A percentile compares a stretch with the other conserved stretches of the same genome.
Evolutionary conservation across 2,888 invertebrate species (phyloP).

Genomic region (Ennomos erosarius): DNA sequence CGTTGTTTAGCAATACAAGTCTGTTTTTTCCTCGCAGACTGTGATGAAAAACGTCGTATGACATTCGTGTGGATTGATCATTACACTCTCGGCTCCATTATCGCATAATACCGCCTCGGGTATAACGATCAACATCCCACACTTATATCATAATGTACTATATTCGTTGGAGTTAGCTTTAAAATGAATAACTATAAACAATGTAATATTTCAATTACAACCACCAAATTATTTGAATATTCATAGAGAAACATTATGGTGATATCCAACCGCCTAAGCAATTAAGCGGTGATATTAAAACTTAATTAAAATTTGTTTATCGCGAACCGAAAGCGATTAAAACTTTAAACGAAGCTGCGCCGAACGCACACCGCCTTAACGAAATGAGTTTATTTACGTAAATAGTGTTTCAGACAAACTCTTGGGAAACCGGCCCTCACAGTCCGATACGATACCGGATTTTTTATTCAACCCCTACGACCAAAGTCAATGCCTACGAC

Average conservation of each 20-base stretch:
- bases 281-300: slow-evolving; percentile 85
- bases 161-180: too few relatives aligned
- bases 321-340: slow-evolving; percentile 83
- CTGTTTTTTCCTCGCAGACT: too few relatives aligned
- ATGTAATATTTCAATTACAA: slow-evolving; percentile 25
- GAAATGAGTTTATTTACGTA: slow-evolving; percentile 78
- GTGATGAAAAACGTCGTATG: too few relatives aligned
- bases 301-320: slow-evolving; percentile 85
- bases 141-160: too few relatives aligned
- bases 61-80: too few relatives aligned
- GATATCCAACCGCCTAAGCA: slow-evolving; percentile 76
- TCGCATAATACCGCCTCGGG: too few relatives aligned
- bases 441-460: too few relatives aligned
- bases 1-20: too few relatives aligned
- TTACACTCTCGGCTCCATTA: too few relatives aligned
- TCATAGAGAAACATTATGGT: slow-evolving; percentile 75
- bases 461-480: too few relatives aligned
- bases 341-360: slow-evolving; percentile 82
- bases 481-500: too few relatives aligned
- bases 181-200: not conserved
- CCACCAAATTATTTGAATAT: slow-evolving; percentile 51
- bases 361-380: slow-evolving; percentile 74
- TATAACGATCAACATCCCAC: too few relatives aligned
- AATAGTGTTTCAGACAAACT: slow-evolving; percentile 68
- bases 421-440: slow-evolving; percentile 37